Conservation (phyloP, 2,797 vertebrate genomes). For the Artibeus lituratus region DNA sequence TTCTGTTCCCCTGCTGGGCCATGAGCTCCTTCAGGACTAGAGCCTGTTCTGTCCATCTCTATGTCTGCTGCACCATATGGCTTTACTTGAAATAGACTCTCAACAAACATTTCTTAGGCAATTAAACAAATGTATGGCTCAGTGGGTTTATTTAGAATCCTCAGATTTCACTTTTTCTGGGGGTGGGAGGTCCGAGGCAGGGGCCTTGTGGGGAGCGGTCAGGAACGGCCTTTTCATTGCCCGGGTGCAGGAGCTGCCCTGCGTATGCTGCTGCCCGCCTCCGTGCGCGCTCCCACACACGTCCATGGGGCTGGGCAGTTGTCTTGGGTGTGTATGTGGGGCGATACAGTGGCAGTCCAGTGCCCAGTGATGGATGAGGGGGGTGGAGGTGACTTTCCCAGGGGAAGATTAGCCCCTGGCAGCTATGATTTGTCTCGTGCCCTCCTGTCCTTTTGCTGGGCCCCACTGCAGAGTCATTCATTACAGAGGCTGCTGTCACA, state of each 20-base stretch:
- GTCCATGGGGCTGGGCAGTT: constrained; percentile 15
- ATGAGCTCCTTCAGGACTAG: neutral
- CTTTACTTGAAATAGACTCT: constrained; percentile 4
- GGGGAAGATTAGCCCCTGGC: constrained; percentile 76
- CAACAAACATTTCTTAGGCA: constrained; percentile 22
- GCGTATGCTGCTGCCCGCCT: neutral
- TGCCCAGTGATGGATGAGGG: constrained; percentile 76
- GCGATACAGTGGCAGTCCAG: constrained; percentile 64
- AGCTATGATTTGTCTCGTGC: constrained; percentile 78
- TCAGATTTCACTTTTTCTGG: neutral
- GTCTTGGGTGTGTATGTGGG: constrained; percentile 44
- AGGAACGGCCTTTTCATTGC: neutral
- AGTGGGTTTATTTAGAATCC: neutral
- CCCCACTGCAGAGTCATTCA: constrained; percentile 74
- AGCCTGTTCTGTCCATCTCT: neutral
- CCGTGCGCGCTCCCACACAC: neutral
- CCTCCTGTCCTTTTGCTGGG: constrained; percentile 74
- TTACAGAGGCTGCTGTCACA: constrained; percentile 69
- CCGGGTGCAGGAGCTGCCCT: neutral
- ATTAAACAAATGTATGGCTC: neutral
- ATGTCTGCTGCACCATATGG: neutral
- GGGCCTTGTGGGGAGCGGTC: neutral
- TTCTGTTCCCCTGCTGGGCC: neutral
- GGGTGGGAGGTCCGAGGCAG: neutral
- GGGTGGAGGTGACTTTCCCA: constrained; percentile 79